phyloP scores from a whole-genome alignment of 1,140 invertebrate genomes.

The Danaus melanippus region DNA sequence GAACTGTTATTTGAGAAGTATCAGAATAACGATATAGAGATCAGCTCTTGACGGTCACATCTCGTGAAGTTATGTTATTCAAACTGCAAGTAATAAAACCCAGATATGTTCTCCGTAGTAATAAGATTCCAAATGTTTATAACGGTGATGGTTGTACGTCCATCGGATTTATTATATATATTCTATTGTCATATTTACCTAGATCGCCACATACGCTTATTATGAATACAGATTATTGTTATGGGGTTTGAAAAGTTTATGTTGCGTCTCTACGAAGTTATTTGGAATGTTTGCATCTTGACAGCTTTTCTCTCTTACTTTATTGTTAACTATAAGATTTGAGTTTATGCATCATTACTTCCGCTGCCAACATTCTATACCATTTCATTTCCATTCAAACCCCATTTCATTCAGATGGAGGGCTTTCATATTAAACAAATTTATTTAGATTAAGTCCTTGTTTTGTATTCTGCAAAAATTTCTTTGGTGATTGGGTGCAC shows the following conservation, averaged over 20 bases:
- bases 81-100: constrained; percentile 31
- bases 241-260: constrained; percentile 70
- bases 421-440: constrained; percentile 47
- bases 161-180: constrained; percentile 32
- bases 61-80: constrained; percentile 14
- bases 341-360: constrained; percentile 52
- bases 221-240: constrained; percentile 48
- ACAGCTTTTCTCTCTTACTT: constrained; percentile 64
- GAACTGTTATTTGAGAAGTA: constrained; percentile 16
- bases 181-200: constrained; percentile 29
- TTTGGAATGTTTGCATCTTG: constrained; percentile 72
- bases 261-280: constrained; percentile 50
- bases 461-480: constrained; percentile 26
- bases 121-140: constrained; percentile 15
- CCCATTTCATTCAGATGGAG: constrained; percentile 67
- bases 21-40: background rate
- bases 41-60: background rate
- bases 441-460: constrained; percentile 10
- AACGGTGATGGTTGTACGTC: constrained; percentile 50
- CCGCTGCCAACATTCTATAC: constrained; percentile 42
- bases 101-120: constrained; percentile 13
- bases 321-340: constrained; percentile 44
- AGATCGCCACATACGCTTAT: constrained; percentile 33
- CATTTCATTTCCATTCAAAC: constrained; percentile 63
- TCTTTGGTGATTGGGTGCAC: constrained; percentile 66